phyloP scores from a whole-genome alignment of 2,113 vertebrate species.

The Anhinga anhinga region DNA sequence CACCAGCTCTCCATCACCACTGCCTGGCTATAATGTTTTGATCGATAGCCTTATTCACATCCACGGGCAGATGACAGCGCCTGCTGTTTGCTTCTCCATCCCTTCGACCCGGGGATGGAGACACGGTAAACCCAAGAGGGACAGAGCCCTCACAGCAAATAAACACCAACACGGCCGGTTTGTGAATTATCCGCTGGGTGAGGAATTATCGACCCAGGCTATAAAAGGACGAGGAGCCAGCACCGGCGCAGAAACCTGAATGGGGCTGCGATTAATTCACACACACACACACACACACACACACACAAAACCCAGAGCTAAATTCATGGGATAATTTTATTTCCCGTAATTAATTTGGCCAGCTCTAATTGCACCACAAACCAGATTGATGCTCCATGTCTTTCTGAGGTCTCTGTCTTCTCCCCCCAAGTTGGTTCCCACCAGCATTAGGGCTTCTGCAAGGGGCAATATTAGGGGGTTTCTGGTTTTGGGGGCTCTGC shows the following conservation, averaged over 20 bases:
- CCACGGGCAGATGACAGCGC: not conserved
- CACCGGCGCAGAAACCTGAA: not conserved
- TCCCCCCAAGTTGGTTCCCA: not conserved
- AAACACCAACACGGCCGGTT: fast-evolving
- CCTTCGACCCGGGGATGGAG: fast-evolving
- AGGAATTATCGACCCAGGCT: not conserved
- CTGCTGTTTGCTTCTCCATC: not conserved
- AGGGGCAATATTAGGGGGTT: not conserved
- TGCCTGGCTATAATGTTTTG: not conserved
- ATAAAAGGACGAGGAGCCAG: not conserved
- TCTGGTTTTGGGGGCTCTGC: not conserved
- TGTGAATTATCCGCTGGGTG: fast-evolving
- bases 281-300: not conserved
- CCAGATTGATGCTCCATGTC: fast-evolving
- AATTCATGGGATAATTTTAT: not conserved
- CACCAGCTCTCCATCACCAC: not conserved
- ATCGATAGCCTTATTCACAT: not conserved
- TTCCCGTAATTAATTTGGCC: not conserved
- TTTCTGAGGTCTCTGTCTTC: not conserved
- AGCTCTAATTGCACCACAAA: not conserved
- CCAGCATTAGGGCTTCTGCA: not conserved
- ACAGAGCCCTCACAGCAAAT: fast-evolving
- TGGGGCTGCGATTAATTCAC: not conserved
- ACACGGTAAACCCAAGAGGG: fast-evolving
- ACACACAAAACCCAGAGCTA: not conserved